Evolutionary conservation across 1,140 invertebrate species (phyloP), one percentile per base, ranked within the genome.

Genomic region (Gyrodactylus bullatarudis): DNA sequence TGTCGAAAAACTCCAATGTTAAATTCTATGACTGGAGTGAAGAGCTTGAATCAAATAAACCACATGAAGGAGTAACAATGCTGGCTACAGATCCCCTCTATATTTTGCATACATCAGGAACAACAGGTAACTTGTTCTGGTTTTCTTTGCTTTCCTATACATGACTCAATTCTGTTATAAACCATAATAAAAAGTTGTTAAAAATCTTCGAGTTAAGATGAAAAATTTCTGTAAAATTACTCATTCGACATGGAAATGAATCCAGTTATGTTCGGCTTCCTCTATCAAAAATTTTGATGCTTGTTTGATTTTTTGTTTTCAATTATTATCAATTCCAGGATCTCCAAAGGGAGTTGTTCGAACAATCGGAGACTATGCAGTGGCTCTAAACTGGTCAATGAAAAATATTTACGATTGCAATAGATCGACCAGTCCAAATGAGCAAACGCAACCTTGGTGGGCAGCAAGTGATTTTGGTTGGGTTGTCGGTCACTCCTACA

Each of bases 401-500:
- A 85, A 85, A 26, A 82, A 84, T 0, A 84, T 92, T 73, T 93
- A 91, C 77, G 88, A 87, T 19, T 84, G 92, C 77, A 83, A 85
- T 74, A 2, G 22, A 1, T 21, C 8, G 23, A 26, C 26, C 26
- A 24, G 20, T 24, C 21, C 22, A 73, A 54, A n/a, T 8, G n/a
- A 54, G 34, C 34, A 8, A 54, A 74, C 76, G 23, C 75, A 80
- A 77, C 77, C 88, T 1, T 95, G 89, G 89, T 87, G 86, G 25
- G 89, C 89, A 0, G 89, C 88, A 0, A 83, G 83, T 71, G 89
- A 91, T 78, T 83, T 88, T 74, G 89, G 90, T 0, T 94, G 90
- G 91, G 89, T 93, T 0, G 89, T 92, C 0, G 90, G 90, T 0
- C 89, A 91, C 79, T 90, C 88, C 0, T 94, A 91, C 77, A 92